A percentile compares a stretch with the other conserved stretches of the same genome.
Conservation (phyloP, 2,797 vertebrate genomes). For the Numenius phaeopus region DNA sequence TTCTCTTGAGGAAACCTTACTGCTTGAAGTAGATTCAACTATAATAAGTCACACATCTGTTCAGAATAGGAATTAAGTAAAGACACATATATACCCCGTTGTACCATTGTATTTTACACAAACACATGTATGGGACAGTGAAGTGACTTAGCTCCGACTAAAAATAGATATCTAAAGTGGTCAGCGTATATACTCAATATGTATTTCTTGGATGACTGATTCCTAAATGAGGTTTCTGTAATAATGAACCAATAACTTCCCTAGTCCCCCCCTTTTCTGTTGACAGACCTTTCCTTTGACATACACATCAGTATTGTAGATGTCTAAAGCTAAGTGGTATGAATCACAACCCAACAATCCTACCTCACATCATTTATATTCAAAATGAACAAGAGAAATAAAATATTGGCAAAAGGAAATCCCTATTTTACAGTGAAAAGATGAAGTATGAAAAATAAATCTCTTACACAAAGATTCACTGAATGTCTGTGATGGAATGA, state of each 20-base stretch:
- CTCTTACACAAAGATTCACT: neutral
- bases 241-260: neutral
- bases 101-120: neutral
- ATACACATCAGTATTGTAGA: neutral
- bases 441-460: neutral
- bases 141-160: neutral
- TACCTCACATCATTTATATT: neutral
- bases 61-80: neutral
- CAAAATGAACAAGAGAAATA: neutral
- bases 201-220: neutral
- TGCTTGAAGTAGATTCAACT: slow-evolving; percentile 13
- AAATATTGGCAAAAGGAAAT: neutral
- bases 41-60: neutral
- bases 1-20: slow-evolving; percentile 34
- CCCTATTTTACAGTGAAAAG: neutral
- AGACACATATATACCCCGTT: neutral
- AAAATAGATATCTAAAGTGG: neutral
- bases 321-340: neutral
- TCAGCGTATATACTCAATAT: neutral
- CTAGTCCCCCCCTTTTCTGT: neutral
- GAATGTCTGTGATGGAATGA: neutral
- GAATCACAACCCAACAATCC: neutral
- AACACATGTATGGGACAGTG: neutral
- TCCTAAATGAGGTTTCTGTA: neutral
- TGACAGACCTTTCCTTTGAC: neutral